Conservation (phyloP, 2,113 vertebrate species). For the Uria lomvia region DNA sequence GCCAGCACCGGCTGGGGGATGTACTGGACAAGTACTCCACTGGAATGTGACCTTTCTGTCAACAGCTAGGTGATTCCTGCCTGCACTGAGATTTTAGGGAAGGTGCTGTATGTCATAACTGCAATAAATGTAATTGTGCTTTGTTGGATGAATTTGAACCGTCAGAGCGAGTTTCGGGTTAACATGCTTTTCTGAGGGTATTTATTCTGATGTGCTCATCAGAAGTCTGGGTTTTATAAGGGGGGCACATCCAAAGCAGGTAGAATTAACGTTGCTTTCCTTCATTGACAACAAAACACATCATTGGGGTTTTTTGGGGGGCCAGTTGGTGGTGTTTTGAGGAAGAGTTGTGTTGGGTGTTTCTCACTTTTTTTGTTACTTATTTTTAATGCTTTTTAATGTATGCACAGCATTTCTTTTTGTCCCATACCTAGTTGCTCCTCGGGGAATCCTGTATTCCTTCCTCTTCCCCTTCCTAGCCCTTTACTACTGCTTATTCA, state of each 20-base stretch:
- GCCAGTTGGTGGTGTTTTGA: neutral
- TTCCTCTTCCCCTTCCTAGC: neutral
- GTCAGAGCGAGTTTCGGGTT: neutral
- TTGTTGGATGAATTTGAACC: neutral
- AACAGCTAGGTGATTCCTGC: neutral
- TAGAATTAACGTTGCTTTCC: neutral
- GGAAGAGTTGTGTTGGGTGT: neutral
- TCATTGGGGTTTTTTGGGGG: neutral
- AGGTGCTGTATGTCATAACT: neutral
- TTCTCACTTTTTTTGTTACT: neutral
- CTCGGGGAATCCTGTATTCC: neutral
- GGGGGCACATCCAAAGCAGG: neutral
- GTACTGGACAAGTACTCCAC: rapidly evolving
- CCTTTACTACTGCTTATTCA: neutral
- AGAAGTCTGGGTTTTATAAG: neutral
- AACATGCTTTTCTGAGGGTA: neutral
- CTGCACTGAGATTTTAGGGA: neutral
- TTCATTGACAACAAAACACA: neutral
- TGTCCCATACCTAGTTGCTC: neutral
- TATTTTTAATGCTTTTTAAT: neutral
- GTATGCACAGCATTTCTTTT: neutral
- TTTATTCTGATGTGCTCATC: neutral
- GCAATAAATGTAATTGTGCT: neutral
- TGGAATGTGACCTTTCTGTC: neutral
- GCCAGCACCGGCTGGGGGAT: neutral